Evolutionary conservation across 2,113 vertebrate genomes (phyloP).

Genomic region (Syngnathus floridae): DNA sequence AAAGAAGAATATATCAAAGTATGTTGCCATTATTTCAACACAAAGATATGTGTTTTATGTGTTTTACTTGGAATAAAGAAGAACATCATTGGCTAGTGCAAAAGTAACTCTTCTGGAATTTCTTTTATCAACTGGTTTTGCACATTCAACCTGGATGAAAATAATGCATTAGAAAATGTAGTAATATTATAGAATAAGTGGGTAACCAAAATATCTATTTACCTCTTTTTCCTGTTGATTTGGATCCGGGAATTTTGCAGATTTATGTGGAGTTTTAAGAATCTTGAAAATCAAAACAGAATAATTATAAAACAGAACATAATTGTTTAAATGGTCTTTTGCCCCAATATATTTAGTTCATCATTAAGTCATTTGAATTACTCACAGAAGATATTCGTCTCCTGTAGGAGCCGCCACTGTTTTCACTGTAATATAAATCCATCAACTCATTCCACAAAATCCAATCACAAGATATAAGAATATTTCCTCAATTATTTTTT

Average conservation of each 20-base stretch:
- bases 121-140: conserved; percentile 60
- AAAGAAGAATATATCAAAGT: conserved; percentile 2
- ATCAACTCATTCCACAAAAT: not conserved
- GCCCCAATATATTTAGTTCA: not conserved
- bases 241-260: conserved; percentile 36
- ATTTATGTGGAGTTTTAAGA: conserved; percentile 67
- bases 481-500: not conserved
- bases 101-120: conserved; percentile 75
- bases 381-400: conserved; percentile 67
- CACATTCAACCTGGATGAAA: conserved; percentile 54
- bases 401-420: conserved; percentile 31
- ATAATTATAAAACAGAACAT: not conserved
- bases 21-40: not conserved
- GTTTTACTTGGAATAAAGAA: conserved; percentile 67
- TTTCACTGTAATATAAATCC: conserved; percentile 42
- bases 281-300: conserved; percentile 55
- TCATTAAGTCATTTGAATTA: conserved; percentile 9
- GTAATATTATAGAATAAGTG: not conserved
- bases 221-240: conserved; percentile 64
- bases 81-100: conserved; percentile 65
- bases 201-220: conserved; percentile 1
- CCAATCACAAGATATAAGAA: not conserved
- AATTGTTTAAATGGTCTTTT: not conserved
- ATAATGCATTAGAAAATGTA: not conserved
- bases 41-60: not conserved